Base-by-base conservation (phyloP, 2,797 vertebrate genomes). In the Toxotes lorentzi region DNA sequence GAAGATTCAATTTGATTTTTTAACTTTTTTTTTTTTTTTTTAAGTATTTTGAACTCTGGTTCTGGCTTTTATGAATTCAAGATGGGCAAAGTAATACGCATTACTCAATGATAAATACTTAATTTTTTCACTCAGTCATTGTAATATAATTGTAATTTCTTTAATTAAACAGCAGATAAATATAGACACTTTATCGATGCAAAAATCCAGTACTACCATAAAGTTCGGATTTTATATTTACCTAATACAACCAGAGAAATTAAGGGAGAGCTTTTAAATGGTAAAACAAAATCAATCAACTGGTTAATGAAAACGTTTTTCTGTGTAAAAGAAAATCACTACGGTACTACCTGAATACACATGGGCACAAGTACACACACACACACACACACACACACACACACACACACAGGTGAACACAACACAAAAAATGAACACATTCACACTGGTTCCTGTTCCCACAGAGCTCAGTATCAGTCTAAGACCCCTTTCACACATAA, bases 381-480 rank as follows among this genome's bases (percentile, higher is more conserved):
- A 45, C 51, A 12, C 50, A 48, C 19, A 38, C 56, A 10, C 17
- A 12, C 38, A 45, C 56, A 48, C 8, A 11, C 16, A 43, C 51
- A 12, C 50, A 48, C 51, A 40, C 38, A 40, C 38, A 40, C 19
- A 38, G 38, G 38, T 0, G 40, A 2, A 30, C 50, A 24, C 23
- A 24, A 14, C 38, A 23, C 38, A 38, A 19, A 53, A 48, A 65
- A 8, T 19, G 40, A 57, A 70, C 32, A 72, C 43, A 69, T 41
- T 70, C 60, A 75, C 68, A 47, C 45, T 48, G 14, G 51, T 51
- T 54, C 30, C 58, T 45, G 76, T 89, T 95, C 92, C 94, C 88
- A 88, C 80, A 90, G 90, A 89, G 90, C 89, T 92, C 88, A 90
- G 86, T 86, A 83, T 74, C 84, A 84, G 86, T 61, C 59, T 56